A percentile compares a stretch with the other conserved stretches of the same genome.
Evolutionary conservation across 1,140 invertebrate species (phyloP).

Genomic region (Triops longicaudatus): DNA sequence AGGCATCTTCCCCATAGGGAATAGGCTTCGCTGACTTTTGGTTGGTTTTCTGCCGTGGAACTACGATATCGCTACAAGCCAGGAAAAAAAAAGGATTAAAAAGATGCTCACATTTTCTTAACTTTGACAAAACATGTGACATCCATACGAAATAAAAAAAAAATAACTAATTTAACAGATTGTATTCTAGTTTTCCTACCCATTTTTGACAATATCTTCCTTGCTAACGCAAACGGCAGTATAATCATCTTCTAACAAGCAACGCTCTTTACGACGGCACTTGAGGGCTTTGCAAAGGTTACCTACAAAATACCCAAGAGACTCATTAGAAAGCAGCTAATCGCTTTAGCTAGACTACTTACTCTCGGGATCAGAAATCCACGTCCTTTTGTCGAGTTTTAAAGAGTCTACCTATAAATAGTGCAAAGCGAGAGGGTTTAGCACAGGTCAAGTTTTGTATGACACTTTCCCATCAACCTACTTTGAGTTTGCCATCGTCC

Average conservation of each 20-base stretch:
- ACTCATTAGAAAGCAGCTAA: neutral
- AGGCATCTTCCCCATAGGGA: slow-evolving; percentile 7
- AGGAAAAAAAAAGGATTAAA: neutral
- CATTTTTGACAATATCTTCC: slow-evolving; percentile 71
- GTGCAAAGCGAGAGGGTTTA: neutral
- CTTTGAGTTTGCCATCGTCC: slow-evolving; percentile 20
- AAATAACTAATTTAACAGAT: too few species aligned
- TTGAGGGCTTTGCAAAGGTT: slow-evolving; percentile 74
- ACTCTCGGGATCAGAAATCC: slow-evolving; percentile 29
- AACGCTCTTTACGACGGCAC: slow-evolving; percentile 79
- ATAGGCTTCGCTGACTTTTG: slow-evolving; percentile 9
- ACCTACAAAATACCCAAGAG: slow-evolving; percentile 44
- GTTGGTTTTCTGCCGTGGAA: slow-evolving; percentile 13
- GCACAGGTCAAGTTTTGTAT: slow-evolving; percentile 14
- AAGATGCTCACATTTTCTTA: neutral
- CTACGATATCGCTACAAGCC: slow-evolving; percentile 20
- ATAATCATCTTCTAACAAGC: slow-evolving; percentile 70
- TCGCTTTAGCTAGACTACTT: slow-evolving; percentile 7
- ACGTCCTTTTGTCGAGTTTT: slow-evolving; percentile 21
- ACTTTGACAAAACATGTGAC: too few species aligned
- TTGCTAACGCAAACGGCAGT: slow-evolving; percentile 79
- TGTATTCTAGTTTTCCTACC: slow-evolving; percentile 45
- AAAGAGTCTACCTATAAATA: slow-evolving; percentile 3
- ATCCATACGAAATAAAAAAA: too few species aligned
- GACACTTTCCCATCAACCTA: slow-evolving; percentile 18